Conservation (phyloP, 2,797 vertebrate species). For the Anomalospiza imberbis region DNA sequence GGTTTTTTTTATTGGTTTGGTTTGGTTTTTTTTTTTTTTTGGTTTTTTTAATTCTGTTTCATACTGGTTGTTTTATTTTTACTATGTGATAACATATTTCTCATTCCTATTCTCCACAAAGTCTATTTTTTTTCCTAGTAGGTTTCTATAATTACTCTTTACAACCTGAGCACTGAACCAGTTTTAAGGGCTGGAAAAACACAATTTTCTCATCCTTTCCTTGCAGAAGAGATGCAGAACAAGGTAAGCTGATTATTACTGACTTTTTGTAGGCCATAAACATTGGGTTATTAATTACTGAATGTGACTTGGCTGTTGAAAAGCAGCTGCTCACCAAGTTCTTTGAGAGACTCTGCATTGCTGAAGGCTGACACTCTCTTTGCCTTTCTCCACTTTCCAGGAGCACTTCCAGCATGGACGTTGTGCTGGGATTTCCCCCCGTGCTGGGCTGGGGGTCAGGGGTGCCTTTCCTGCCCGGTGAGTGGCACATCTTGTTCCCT, state of each 20-base stretch:
- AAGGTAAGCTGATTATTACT: no score
- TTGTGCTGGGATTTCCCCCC: background rate
- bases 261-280: no score
- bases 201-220: no score
- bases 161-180: background rate
- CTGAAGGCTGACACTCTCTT: no score
- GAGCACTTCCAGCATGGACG: accelerated
- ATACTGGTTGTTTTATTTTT: background rate
- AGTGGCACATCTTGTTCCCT: background rate
- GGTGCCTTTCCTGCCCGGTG: background rate
- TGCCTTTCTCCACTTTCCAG: no score
- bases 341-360: no score
- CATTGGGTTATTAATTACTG: no score
- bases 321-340: no score
- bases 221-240: no score
- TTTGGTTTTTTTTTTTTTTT: no score
- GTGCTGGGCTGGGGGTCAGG: background rate
- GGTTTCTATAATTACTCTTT: background rate
- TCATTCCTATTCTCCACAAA: background rate
- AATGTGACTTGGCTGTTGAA: no score
- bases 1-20: no score
- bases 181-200: background rate
- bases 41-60: background rate
- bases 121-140: background rate
- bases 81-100: background rate